Evolutionary conservation across 1,140 invertebrate species (phyloP).

Genomic region (Acromyrmex echinatior): DNA sequence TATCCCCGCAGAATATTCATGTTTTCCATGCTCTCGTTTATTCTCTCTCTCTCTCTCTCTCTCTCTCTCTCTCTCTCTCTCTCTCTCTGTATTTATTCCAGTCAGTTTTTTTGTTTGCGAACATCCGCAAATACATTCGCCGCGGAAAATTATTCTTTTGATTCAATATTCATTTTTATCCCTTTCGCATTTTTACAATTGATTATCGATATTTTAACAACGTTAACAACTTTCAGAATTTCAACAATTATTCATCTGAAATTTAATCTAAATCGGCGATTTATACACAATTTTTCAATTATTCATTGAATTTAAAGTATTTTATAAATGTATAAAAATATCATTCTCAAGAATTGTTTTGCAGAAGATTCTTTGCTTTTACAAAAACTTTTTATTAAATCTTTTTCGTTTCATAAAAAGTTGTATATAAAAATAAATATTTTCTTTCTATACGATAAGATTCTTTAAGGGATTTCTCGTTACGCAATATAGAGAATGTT

Average conservation of each 20-base stretch:
- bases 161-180: conserved; percentile 19
- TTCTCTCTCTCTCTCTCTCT: not conserved
- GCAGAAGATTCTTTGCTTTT: no score
- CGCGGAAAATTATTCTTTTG: conserved; percentile 20
- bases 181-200: not conserved
- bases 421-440: not conserved
- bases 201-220: conserved; percentile 18
- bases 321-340: not conserved
- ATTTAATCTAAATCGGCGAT: not conserved
- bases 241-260: not conserved
- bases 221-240: conserved; percentile 10
- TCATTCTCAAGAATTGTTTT: not conserved
- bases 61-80: not conserved
- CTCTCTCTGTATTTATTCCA: conserved; percentile 14
- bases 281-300: conserved; percentile 14
- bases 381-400: not conserved
- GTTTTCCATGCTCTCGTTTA: conserved; percentile 25
- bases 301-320: not conserved
- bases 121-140: conserved; percentile 36
- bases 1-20: conserved; percentile 54
- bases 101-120: conserved; percentile 34
- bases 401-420: not conserved
- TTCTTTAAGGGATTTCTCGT: not conserved
- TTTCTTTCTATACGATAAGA: not conserved
- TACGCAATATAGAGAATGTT: not conserved